Evolutionary conservation across 1,140 invertebrate genomes (phyloP).

Genomic region (Monochamus saltuarius): DNA sequence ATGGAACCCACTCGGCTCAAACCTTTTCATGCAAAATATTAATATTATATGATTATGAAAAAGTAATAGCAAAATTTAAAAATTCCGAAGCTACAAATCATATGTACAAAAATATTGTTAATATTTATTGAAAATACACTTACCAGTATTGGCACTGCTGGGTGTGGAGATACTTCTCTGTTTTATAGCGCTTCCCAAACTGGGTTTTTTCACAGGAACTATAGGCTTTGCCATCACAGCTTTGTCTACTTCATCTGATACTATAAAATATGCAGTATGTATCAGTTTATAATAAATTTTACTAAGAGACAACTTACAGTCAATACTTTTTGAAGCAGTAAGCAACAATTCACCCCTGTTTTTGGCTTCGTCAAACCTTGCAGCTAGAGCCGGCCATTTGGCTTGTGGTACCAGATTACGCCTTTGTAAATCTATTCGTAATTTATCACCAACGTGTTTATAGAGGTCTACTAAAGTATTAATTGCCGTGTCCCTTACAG

Average conservation of each 20-base stretch:
- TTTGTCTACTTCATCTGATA: conserved; percentile 50
- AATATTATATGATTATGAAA: conserved; percentile 29
- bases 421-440: conserved; percentile 78
- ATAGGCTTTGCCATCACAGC: conserved; percentile 45
- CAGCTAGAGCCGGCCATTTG: conserved; percentile 76
- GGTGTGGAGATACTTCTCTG: conserved; percentile 14
- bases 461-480: conserved; percentile 87
- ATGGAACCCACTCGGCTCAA: conserved; percentile 42
- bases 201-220: conserved; percentile 47
- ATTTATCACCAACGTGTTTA: conserved; percentile 87
- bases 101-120: neutral
- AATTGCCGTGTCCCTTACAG: conserved; percentile 84
- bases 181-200: conserved; percentile 40
- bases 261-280: neutral
- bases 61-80: conserved; percentile 24
- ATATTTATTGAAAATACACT: neutral
- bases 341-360: conserved; percentile 77
- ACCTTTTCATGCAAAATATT: conserved; percentile 41
- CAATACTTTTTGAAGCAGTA: conserved; percentile 59
- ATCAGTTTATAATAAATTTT: neutral
- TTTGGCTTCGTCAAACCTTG: conserved; percentile 85
- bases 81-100: conserved; percentile 9
- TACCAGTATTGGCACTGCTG: conserved; percentile 25
- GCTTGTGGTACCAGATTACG: conserved; percentile 78
- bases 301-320: conserved; percentile 23